phyloP scores from a whole-genome alignment of 2,113 vertebrate genomes.

The Genyomyrus donnyi region DNA sequence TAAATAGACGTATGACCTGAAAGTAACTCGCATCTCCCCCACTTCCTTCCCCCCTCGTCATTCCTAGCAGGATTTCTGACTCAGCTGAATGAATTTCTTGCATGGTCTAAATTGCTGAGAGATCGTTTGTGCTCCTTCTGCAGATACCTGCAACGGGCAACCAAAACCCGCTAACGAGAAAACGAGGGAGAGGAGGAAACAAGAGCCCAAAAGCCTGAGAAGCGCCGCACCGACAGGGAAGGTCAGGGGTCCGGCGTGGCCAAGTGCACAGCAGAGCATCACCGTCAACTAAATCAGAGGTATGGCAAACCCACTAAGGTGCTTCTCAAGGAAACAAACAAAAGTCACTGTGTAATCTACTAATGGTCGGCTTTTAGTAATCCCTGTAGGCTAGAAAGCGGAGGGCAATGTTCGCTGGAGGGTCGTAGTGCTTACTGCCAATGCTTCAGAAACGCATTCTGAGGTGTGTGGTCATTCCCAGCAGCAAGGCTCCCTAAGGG shows the following conservation, averaged over 20 bases:
- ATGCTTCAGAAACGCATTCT: not conserved
- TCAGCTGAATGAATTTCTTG: not conserved
- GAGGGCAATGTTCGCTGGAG: not conserved
- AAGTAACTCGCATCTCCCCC: not conserved
- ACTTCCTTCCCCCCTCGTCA: not conserved
- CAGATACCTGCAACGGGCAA: not conserved
- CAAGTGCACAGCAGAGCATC: too few species aligned
- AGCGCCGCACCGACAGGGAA: not conserved
- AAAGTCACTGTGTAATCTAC: not conserved
- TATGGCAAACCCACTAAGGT: not conserved
- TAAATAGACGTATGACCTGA: not conserved
- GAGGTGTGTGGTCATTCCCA: not conserved
- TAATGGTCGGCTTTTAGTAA: not conserved
- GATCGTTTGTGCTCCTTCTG: not conserved
- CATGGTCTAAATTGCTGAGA: not conserved
- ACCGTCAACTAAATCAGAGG: not conserved
- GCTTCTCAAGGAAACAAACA: constrained; percentile 2
- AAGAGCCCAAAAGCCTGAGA: not conserved
- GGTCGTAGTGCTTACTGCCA: not conserved
- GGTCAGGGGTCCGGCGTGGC: not conserved
- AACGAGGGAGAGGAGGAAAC: not conserved
- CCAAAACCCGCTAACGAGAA: not conserved
- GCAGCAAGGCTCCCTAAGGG: not conserved
- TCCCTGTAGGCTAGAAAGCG: not conserved
- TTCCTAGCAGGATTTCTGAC: not conserved